These are phyloP conservation scores for Apotomis betuletana DNA, from an alignment of 2,888 invertebrate species.

Conservation along the genomic window DNA sequence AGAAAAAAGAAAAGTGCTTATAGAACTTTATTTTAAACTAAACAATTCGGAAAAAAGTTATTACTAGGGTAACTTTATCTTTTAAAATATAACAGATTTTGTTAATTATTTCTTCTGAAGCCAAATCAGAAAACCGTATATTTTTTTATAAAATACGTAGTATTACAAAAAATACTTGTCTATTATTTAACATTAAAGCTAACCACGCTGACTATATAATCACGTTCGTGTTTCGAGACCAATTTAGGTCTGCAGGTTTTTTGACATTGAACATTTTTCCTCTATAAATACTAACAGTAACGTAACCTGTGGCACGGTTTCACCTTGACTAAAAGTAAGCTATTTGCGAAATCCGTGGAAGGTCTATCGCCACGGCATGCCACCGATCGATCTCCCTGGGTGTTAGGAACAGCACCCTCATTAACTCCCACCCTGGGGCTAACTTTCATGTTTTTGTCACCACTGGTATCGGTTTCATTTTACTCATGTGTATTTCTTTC, in stretches of 20 bases:
- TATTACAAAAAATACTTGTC: background rate
- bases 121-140: background rate
- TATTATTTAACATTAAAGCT: background rate
- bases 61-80: no score
- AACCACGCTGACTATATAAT: conserved; percentile 12
- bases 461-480: background rate
- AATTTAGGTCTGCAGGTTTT: conserved; percentile 75
- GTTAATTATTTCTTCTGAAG: background rate
- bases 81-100: no score
- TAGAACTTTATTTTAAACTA: no score
- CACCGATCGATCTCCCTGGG: conserved; percentile 62
- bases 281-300: conserved; percentile 42
- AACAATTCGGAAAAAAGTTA: no score
- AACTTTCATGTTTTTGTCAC: conserved; percentile 44
- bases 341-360: conserved; percentile 69
- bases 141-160: background rate
- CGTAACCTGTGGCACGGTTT: conserved; percentile 64
- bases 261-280: conserved; percentile 72
- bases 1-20: no score
- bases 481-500: background rate
- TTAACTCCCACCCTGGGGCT: conserved; percentile 55
- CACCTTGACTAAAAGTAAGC: conserved; percentile 68
- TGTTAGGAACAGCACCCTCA: conserved; percentile 50
- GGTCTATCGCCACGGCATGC: conserved; percentile 65
- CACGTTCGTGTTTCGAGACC: conserved; percentile 48